Evolutionary conservation across 2,113 vertebrate species (phyloP).

Genomic region (Anoura caudifer): DNA sequence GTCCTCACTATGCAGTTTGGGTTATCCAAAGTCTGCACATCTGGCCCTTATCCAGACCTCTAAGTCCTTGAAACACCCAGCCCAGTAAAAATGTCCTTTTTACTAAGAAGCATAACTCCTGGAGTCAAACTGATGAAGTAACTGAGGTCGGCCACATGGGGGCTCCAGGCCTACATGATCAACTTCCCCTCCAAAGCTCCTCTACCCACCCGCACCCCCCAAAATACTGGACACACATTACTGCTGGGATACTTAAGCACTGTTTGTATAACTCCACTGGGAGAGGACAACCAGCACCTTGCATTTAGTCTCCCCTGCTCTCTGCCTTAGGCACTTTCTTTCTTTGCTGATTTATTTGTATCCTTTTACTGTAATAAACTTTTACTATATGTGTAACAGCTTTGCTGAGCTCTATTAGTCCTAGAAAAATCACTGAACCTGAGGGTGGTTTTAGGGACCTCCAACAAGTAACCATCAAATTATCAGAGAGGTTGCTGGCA

Average conservation of each 20-base stretch:
- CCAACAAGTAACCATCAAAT: not conserved
- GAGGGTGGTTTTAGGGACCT: not conserved
- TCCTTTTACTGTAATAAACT: not conserved
- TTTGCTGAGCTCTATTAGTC: not conserved
- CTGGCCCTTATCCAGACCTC: not conserved
- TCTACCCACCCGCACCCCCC: not conserved
- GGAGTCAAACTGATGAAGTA: not conserved
- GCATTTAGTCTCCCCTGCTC: not conserved
- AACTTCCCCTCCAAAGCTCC: not conserved
- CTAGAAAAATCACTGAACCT: not conserved
- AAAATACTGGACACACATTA: not conserved
- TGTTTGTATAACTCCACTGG: not conserved
- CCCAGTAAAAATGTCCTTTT: not conserved
- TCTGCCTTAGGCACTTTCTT: not conserved
- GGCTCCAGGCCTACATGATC: not conserved
- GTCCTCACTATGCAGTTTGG: not conserved
- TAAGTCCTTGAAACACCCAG: not conserved
- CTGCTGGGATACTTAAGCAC: not conserved
- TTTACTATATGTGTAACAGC: not conserved
- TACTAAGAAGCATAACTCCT: not conserved
- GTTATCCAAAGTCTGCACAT: not conserved
- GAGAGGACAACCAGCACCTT: not conserved
- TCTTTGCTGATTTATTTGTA: not conserved
- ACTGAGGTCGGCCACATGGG: not conserved
- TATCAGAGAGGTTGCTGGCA: conserved; percentile 50